phyloP scores from a whole-genome alignment of 2,888 invertebrate genomes.

The Lepidonotus clava region DNA sequence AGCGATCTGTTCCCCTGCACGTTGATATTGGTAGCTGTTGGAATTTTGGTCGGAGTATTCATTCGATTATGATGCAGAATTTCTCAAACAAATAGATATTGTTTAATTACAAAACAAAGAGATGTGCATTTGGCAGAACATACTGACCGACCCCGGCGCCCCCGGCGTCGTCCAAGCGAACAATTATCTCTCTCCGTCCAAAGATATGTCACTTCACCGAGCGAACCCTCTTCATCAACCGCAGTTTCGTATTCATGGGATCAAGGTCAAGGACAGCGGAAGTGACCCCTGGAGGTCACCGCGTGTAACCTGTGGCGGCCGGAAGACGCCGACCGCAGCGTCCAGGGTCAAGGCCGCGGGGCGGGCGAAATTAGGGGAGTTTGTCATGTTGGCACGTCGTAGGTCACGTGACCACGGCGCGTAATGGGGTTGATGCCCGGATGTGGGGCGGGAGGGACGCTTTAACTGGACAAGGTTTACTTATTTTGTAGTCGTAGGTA shows the following conservation, averaged over 20 bases:
- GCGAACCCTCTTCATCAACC: conserved; percentile 4
- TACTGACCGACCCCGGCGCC: too few species aligned
- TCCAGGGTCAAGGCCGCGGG: background rate
- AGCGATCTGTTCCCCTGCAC: too few species aligned
- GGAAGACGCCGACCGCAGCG: conserved; percentile 23
- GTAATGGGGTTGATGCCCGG: conserved; percentile 33
- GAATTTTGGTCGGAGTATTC: too few species aligned
- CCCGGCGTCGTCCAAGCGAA: conserved; percentile 26
- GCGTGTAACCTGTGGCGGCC: conserved; percentile 47
- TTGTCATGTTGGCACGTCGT: conserved; percentile 42
- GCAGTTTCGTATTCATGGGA: conserved; percentile 52
- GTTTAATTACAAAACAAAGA: too few species aligned
- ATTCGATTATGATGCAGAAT: too few species aligned
- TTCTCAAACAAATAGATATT: too few species aligned
- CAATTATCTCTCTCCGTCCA: conserved; percentile 19
- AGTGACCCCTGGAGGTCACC: conserved; percentile 9
- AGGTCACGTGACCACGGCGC: conserved; percentile 11
- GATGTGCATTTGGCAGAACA: too few species aligned
- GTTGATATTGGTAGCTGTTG: too few species aligned
- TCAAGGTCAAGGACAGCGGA: conserved; percentile 28
- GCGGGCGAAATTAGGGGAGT: conserved; percentile 38
- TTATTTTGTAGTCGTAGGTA: too few species aligned
- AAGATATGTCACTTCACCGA: conserved; percentile 17
- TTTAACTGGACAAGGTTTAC: too few species aligned
- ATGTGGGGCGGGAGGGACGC: too few species aligned